Percentiles rank a stretch among this genome's conserved stretches.
phyloP scores from a whole-genome alignment of 2,113 vertebrate genomes.

The Oxygymnocypris stewartii region DNA sequence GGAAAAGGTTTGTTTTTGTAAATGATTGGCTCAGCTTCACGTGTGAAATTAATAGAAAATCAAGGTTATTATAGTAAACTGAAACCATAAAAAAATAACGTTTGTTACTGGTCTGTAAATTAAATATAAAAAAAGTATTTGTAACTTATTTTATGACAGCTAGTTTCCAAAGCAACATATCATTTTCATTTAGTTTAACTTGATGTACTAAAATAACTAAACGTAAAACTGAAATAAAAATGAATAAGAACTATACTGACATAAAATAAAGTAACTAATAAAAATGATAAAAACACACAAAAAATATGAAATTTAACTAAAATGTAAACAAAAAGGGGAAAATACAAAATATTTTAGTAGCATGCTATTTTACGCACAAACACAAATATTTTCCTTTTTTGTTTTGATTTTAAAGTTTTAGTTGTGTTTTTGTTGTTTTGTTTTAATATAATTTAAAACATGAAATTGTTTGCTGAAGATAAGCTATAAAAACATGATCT shows the following conservation, averaged over 20 bases:
- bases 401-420: too few relatives aligned
- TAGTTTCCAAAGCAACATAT: too few relatives aligned
- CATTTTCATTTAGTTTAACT: too few relatives aligned
- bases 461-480: too few relatives aligned
- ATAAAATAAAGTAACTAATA: background rate
- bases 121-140: background rate
- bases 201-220: too few relatives aligned
- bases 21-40: background rate
- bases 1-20: constrained; percentile 81
- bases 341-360: background rate
- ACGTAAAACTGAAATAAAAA: background rate
- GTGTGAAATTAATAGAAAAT: background rate
- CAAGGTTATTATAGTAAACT: too few relatives aligned
- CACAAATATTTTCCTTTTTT: background rate
- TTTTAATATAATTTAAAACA: too few relatives aligned
- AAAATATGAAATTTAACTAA: background rate
- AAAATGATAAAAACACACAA: background rate
- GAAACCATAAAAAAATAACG: background rate
- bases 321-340: background rate
- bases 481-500: background rate
- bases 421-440: too few relatives aligned
- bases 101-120: too few relatives aligned
- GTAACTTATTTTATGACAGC: too few relatives aligned
- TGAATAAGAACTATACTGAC: background rate
- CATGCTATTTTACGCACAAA: background rate